These are phyloP conservation scores for Peromyscus melanophrys DNA, from an alignment of 2,797 vertebrate genomes.

Conservation along the genomic window DNA sequence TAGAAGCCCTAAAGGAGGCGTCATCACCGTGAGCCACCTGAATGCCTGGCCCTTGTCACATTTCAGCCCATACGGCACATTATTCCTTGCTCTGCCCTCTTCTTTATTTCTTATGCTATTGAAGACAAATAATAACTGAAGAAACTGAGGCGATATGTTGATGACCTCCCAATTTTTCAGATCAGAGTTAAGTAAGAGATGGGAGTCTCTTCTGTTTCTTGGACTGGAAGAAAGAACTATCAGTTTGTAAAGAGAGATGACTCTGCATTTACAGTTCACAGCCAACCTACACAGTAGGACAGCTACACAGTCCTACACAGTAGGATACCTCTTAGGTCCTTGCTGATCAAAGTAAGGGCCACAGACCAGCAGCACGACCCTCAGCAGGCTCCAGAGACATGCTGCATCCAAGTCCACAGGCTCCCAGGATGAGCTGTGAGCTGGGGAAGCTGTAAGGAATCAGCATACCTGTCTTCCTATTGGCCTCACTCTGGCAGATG, in stretches of 20 bases:
- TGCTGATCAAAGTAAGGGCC: neutral
- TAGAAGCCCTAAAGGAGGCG: neutral
- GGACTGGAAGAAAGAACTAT: neutral
- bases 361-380: accelerated
- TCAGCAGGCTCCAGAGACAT: neutral
- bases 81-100: neutral
- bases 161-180: neutral
- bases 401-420: neutral
- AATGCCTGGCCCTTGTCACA: neutral
- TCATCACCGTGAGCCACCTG: neutral
- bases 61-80: neutral
- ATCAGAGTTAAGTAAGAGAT: neutral
- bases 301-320: neutral
- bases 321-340: neutral
- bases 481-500: neutral
- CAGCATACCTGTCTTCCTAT: neutral
- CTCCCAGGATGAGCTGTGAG: too few species aligned
- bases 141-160: neutral
- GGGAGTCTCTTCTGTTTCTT: neutral
- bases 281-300: neutral
- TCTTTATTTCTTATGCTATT: neutral
- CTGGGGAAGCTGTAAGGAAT: neutral
- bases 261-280: too few species aligned
- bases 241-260: neutral
- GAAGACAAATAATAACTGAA: neutral